Evolutionary conservation across 2,888 invertebrate species (phyloP).

Genomic region (Heliconius sara): DNA sequence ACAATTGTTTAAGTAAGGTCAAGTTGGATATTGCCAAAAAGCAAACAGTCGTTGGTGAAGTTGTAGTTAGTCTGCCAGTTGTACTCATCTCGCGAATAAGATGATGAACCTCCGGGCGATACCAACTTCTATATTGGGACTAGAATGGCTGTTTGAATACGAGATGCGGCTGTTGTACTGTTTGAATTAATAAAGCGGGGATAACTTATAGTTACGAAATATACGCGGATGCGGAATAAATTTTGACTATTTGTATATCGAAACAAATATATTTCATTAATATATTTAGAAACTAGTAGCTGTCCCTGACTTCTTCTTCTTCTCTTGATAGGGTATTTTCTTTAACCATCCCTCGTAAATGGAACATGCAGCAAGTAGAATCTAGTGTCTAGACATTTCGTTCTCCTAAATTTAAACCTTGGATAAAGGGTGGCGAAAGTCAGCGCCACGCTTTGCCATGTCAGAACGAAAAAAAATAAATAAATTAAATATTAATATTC

Average conservation of each 20-base stretch:
- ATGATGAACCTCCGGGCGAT: conserved; percentile 70
- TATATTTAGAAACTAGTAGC: neutral
- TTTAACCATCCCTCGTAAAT: no score
- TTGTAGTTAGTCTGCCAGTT: conserved; percentile 68
- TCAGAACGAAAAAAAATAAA: no score
- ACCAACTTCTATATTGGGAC: conserved; percentile 74
- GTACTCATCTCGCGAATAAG: conserved; percentile 68
- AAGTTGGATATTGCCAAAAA: conserved; percentile 49
- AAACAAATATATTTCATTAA: neutral
- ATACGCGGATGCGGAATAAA: conserved; percentile 16
- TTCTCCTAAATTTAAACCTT: no score
- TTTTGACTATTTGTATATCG: neutral
- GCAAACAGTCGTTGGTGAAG: conserved; percentile 72
- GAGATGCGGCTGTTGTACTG: conserved; percentile 56
- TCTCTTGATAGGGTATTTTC: no score
- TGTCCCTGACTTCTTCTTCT: neutral
- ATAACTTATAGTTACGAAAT: conserved; percentile 27
- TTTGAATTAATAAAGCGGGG: conserved; percentile 40
- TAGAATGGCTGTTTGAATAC: conserved; percentile 75
- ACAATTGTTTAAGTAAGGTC: conserved; percentile 45
- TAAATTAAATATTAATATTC: no score
- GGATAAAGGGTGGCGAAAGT: no score
- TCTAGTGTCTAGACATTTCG: no score
- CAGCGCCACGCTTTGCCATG: no score
- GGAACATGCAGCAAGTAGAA: no score